Evolutionary conservation across 2,797 vertebrate genomes (phyloP).

Genomic region (Todus mexicanus): DNA sequence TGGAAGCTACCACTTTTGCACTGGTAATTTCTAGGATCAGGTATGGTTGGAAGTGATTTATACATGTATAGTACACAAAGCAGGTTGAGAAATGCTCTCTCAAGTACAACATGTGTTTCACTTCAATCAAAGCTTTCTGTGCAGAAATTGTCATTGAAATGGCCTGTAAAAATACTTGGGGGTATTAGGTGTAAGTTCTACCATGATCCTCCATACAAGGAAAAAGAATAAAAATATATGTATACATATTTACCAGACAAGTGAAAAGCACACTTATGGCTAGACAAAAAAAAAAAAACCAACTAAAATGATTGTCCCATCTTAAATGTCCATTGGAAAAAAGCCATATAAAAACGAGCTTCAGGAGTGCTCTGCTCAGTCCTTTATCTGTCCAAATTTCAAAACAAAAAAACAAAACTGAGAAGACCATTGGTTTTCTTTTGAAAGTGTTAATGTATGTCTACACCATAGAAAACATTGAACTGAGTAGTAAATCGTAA

Average conservation of each 20-base stretch:
- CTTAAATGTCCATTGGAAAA: not conserved
- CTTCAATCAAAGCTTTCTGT: not conserved
- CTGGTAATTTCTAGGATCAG: not conserved
- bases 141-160: not conserved
- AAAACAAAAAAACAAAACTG: not conserved
- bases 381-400: not conserved
- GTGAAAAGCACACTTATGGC: not conserved
- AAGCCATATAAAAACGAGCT: not conserved
- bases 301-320: not conserved
- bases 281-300: not conserved
- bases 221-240: not conserved
- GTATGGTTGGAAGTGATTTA: not conserved
- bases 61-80: not conserved
- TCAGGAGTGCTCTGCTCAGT: not conserved
- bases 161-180: not conserved
- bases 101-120: not conserved
- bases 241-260: not conserved
- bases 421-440: not conserved
- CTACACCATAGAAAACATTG: not conserved
- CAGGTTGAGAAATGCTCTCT: not conserved
- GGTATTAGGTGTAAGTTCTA: not conserved
- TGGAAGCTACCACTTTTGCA: not conserved
- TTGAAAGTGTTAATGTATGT: not conserved
- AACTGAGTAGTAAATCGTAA: not conserved
- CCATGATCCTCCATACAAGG: not conserved